phyloP scores from a whole-genome alignment of 2,888 invertebrate species.

The Schrankia costaestrigalis region DNA sequence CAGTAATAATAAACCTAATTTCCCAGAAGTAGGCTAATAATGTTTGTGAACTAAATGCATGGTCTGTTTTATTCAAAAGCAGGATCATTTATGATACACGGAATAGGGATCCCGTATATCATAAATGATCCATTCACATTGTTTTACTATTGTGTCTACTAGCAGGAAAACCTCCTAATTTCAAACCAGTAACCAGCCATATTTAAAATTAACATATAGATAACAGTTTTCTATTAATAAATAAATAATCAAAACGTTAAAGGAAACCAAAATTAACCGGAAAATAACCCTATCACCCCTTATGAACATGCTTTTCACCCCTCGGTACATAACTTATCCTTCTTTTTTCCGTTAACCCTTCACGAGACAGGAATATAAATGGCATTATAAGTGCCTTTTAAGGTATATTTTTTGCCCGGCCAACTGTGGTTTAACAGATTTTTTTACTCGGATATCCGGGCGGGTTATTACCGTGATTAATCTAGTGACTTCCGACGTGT shows the following conservation, averaged over 20 bases:
- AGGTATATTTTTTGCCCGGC: slow-evolving; percentile 50
- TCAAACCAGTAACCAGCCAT: no score
- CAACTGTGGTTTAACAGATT: slow-evolving; percentile 57
- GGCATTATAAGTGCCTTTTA: slow-evolving; percentile 55
- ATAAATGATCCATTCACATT: no score
- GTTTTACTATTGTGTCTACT: background rate
- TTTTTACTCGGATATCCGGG: slow-evolving; percentile 49
- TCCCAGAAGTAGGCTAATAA: no score
- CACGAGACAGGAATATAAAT: slow-evolving; percentile 47
- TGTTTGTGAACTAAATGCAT: no score
- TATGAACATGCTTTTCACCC: slow-evolving; percentile 15
- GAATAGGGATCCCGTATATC: no score
- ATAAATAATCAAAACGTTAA: slow-evolving; percentile 2
- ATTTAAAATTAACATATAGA: no score
- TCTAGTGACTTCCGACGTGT: slow-evolving; percentile 42
- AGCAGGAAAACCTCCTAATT: no score
- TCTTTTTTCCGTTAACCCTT: slow-evolving; percentile 30
- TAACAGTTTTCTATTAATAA: no score
- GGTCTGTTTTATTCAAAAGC: no score
- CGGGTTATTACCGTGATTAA: slow-evolving; percentile 52
- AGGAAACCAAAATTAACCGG: slow-evolving; percentile 30
- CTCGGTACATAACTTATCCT: slow-evolving; percentile 26
- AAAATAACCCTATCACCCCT: slow-evolving; percentile 35
- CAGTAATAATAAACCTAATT: no score
- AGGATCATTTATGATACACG: no score